Conservation (phyloP, 2,888 invertebrate genomes). For the Morpho deidamia region DNA sequence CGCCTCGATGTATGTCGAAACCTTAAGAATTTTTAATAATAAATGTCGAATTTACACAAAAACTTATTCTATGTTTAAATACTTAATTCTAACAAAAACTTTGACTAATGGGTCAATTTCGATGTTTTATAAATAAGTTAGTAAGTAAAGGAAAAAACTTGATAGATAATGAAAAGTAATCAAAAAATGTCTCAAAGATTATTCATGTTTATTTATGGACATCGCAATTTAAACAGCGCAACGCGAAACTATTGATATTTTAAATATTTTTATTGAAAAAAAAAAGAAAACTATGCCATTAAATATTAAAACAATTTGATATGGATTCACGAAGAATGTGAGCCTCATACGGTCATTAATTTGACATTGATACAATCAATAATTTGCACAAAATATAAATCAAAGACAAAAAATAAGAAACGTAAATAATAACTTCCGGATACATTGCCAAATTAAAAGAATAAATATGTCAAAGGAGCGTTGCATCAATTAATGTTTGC, state of each 20-base stretch:
- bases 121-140: slow-evolving; percentile 46
- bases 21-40: slow-evolving; percentile 12
- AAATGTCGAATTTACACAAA: slow-evolving; percentile 30
- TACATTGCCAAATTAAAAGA: no score
- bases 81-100: slow-evolving; percentile 64
- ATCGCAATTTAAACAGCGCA: neutral
- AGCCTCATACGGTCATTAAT: no score
- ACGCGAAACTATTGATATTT: neutral
- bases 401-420: no score
- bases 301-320: no score
- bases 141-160: neutral
- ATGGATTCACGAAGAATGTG: no score
- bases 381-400: no score
- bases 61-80: slow-evolving; percentile 56
- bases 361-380: no score
- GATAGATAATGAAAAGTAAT: neutral
- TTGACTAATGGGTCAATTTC: slow-evolving; percentile 72
- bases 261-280: neutral
- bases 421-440: no score
- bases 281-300: neutral
- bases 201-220: neutral
- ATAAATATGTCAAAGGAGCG: no score
- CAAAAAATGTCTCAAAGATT: slow-evolving; percentile 4
- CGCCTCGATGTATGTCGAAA: neutral
- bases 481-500: no score